Conservation (phyloP, 2,113 vertebrate genomes). For the Saimiri boliviensis region DNA sequence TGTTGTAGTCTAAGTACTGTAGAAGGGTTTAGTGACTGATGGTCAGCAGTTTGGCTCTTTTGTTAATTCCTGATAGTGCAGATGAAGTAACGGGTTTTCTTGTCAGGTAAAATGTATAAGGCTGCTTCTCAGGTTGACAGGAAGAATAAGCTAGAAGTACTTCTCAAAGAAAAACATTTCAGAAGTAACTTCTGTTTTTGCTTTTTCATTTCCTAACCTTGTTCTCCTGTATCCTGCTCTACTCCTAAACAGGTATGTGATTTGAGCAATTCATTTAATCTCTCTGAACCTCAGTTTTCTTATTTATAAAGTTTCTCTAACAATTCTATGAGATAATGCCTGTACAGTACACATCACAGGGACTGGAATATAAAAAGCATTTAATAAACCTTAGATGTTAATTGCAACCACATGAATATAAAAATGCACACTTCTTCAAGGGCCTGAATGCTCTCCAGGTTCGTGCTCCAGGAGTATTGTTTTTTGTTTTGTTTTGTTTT, state of each 20-base stretch:
- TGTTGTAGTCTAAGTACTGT: not conserved
- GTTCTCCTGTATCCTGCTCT: not conserved
- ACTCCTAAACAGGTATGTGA: not conserved
- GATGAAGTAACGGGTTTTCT: not conserved
- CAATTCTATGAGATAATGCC: not conserved
- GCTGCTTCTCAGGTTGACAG: not conserved
- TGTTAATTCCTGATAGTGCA: not conserved
- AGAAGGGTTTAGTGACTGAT: not conserved
- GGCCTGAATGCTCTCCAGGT: not conserved
- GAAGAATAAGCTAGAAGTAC: slow-evolving; percentile 53
- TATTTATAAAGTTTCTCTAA: not conserved
- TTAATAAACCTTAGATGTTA: slow-evolving; percentile 22
- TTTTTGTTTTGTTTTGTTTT: too few species aligned
- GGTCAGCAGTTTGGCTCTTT: not conserved
- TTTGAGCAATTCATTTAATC: not conserved
- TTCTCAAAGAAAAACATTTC: slow-evolving; percentile 65
- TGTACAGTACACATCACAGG: not conserved
- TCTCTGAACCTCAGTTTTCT: slow-evolving; percentile 7
- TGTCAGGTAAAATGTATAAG: slow-evolving; percentile 16
- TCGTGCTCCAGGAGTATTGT: not conserved
- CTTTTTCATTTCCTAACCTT: slow-evolving; percentile 14
- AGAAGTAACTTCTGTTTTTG: slow-evolving; percentile 27
- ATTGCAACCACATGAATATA: not conserved
- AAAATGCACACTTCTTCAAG: not conserved
- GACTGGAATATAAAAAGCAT: not conserved